phyloP scores from a whole-genome alignment of 1,140 invertebrate species.

The Lerema accius region DNA sequence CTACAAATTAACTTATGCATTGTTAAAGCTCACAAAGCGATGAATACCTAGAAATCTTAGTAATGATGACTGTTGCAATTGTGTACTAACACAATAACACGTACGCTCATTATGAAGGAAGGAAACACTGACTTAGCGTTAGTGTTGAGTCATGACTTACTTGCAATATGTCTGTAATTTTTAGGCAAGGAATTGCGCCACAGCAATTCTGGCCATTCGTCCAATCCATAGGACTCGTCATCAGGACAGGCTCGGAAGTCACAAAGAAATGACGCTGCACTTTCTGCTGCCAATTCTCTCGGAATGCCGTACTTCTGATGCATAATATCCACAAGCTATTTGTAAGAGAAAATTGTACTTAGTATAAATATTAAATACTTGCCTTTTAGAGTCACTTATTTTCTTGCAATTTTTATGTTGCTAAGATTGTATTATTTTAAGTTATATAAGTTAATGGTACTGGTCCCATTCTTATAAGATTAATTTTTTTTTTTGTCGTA shows the following conservation, averaged over 20 bases:
- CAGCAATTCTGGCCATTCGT: conserved; percentile 89
- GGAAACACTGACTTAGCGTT: neutral
- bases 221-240: conserved; percentile 86
- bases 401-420: too few relatives aligned
- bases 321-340: conserved; percentile 88
- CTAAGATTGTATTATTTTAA: too few relatives aligned
- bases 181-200: conserved; percentile 91
- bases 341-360: conserved; percentile 2
- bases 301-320: conserved; percentile 86
- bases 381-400: too few relatives aligned
- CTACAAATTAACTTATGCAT: too few relatives aligned
- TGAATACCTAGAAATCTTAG: too few relatives aligned
- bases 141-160: conserved; percentile 66
- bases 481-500: too few relatives aligned
- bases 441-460: too few relatives aligned
- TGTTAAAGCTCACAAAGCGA: too few relatives aligned
- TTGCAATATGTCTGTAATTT: conserved; percentile 87
- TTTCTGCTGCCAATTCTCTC: conserved; percentile 84
- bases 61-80: neutral
- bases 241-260: conserved; percentile 91
- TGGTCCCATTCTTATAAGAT: too few relatives aligned
- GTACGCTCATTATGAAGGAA: neutral
- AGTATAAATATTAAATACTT: too few relatives aligned
- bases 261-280: conserved; percentile 87
- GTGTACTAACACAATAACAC: neutral